phyloP scores from a whole-genome alignment of 2,113 vertebrate species.

The Aegypius monachus region DNA sequence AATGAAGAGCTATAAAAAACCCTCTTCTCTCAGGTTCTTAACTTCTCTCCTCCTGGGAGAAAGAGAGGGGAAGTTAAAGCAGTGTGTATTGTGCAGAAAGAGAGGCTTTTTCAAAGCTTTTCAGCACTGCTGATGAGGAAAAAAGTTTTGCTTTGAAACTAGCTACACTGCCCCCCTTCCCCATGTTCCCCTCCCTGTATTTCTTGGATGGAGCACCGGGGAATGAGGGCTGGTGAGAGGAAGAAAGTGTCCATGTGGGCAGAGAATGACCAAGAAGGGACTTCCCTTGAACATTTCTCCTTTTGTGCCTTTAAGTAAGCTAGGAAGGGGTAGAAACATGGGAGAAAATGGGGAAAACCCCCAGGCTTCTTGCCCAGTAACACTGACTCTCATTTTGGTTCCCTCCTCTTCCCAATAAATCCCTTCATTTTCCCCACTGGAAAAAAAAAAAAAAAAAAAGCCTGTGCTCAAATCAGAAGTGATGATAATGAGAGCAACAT shows the following conservation, averaged over 20 bases:
- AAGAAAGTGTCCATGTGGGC: not conserved
- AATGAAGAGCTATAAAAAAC: slow-evolving; percentile 21
- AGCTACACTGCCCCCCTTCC: not conserved
- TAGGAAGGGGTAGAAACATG: not conserved
- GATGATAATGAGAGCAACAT: too few relatives aligned
- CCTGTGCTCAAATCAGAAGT: too few relatives aligned
- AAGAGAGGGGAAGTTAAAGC: slow-evolving; percentile 4
- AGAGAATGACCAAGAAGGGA: not conserved
- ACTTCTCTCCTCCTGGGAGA: slow-evolving; percentile 34
- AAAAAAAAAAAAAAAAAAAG: too few relatives aligned
- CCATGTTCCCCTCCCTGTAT: not conserved
- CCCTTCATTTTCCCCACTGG: not conserved
- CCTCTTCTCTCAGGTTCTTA: slow-evolving; percentile 29
- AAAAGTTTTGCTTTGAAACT: slow-evolving; percentile 13
- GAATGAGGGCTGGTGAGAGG: not conserved
- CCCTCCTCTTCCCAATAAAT: not conserved
- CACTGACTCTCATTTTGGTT: not conserved
- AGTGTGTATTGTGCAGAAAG: not conserved
- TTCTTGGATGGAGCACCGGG: not conserved
- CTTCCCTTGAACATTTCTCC: not conserved
- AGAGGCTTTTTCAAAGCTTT: not conserved
- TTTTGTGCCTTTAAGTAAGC: not conserved
- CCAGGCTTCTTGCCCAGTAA: not conserved
- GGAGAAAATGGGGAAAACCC: not conserved
- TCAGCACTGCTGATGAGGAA: slow-evolving; percentile 17